A percentile compares a stretch with the other conserved stretches of the same genome.
Conservation (phyloP, 2,888 invertebrate species). For the Caenorhabditis zanzibari region DNA sequence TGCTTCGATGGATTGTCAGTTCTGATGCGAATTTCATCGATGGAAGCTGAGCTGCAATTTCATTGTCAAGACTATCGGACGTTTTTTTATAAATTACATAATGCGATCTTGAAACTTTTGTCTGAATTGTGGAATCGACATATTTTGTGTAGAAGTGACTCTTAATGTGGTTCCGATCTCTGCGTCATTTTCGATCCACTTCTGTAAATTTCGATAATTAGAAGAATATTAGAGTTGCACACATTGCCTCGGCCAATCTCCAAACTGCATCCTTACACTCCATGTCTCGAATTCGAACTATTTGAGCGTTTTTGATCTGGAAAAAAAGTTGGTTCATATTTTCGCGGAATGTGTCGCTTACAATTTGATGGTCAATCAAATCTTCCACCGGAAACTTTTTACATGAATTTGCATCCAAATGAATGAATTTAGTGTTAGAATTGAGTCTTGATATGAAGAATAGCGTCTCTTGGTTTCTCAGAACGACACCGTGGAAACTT, state of each 20-base stretch:
- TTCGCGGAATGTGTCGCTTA: not conserved
- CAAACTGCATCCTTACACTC: slow-evolving; percentile 2
- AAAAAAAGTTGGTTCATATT: slow-evolving; percentile 8
- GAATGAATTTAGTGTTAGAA: not conserved
- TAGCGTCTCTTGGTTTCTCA: not conserved
- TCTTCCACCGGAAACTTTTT: slow-evolving; percentile 3
- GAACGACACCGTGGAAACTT: slow-evolving; percentile 1
- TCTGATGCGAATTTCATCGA: slow-evolving; percentile 5
- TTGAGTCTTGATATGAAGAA: slow-evolving; percentile 7
- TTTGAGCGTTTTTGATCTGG: not conserved
- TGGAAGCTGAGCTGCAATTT: not conserved
- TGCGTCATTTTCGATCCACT: slow-evolving; percentile 30
- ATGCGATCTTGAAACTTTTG: not conserved
- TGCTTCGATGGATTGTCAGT: slow-evolving; percentile 28
- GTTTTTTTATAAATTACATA: not conserved
- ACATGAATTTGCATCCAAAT: slow-evolving; percentile 15
- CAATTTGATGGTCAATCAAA: not conserved
- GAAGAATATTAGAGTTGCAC: not conserved
- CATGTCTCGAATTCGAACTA: slow-evolving; percentile 8
- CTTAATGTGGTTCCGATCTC: slow-evolving; percentile 10
- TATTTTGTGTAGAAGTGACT: not conserved
- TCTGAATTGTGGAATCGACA: not conserved
- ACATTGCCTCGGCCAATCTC: slow-evolving; percentile 2
- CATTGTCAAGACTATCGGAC: not conserved
- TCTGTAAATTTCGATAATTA: not conserved